A percentile compares a stretch with the other conserved stretches of the same genome.
These are phyloP conservation scores for Lymantria monacha DNA, from an alignment of 2,888 invertebrate species.

Conservation along the genomic window DNA sequence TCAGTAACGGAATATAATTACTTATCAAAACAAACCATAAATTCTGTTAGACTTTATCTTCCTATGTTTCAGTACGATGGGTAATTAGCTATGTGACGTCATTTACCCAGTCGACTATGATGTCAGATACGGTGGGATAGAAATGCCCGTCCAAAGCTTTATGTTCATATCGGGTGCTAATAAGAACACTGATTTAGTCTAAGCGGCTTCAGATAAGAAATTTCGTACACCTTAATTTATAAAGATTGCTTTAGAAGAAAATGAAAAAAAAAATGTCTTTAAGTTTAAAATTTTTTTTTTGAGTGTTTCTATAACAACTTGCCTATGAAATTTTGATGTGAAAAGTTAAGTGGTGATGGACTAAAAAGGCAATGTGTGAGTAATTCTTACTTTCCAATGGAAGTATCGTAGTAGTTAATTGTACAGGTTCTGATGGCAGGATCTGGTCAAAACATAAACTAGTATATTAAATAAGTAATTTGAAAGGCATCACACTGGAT, in stretches of 20 bases:
- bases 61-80: conserved; percentile 7
- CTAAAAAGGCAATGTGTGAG: too few relatives aligned
- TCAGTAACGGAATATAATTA: too few relatives aligned
- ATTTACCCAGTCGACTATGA: conserved; percentile 27
- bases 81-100: conserved; percentile 32
- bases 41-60: conserved; percentile 1
- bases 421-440: too few relatives aligned
- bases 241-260: conserved; percentile 7
- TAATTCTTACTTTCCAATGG: too few relatives aligned
- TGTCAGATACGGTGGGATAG: conserved; percentile 32
- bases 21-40: conserved; percentile 1
- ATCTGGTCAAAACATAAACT: too few relatives aligned
- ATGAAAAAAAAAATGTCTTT: not conserved
- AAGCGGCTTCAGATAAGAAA: conserved; percentile 13
- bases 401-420: too few relatives aligned
- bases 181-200: conserved; percentile 29
- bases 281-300: too few relatives aligned
- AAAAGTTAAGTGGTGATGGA: too few relatives aligned
- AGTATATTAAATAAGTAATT: too few relatives aligned
- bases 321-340: too few relatives aligned
- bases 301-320: too few relatives aligned
- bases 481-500: too few relatives aligned
- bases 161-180: conserved; percentile 26
- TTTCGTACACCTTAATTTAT: conserved; percentile 4
- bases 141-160: conserved; percentile 10